phyloP scores from a whole-genome alignment of 2,113 vertebrate genomes.

The Sylvilagus bachmani region DNA sequence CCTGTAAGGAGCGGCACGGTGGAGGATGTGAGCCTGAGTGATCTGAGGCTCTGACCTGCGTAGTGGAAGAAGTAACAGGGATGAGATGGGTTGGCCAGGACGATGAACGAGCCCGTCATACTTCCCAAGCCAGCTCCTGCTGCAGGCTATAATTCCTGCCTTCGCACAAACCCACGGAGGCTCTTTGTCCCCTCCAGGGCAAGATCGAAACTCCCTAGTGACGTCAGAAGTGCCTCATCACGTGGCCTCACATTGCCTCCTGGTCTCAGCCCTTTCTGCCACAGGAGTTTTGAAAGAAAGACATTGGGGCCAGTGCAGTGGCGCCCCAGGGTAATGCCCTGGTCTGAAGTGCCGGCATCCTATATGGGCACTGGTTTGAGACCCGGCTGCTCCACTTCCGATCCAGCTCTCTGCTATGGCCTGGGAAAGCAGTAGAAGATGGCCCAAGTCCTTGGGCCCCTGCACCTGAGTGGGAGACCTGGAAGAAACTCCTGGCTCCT shows the following conservation, averaged over 20 bases:
- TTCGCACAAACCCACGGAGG: neutral
- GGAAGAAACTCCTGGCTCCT: no score
- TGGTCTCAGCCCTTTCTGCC: neutral
- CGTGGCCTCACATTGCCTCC: no score
- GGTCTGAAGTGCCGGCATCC: no score
- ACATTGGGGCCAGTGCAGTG: neutral
- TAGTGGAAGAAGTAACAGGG: neutral
- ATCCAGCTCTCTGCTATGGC: no score
- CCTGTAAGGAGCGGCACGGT: neutral
- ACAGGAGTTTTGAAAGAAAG: neutral
- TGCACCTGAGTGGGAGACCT: no score
- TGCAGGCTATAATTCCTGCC: neutral
- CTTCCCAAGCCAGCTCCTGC: no score
- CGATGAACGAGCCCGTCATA: rapidly evolving
- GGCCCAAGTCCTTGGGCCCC: no score
- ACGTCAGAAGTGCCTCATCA: neutral
- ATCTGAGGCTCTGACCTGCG: neutral
- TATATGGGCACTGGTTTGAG: no score
- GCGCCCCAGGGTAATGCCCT: no score
- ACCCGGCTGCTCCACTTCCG: no score
- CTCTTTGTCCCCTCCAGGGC: neutral
- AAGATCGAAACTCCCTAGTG: neutral
- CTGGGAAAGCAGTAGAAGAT: no score
- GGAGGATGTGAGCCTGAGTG: no score
- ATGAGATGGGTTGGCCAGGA: rapidly evolving